Conservation (phyloP, 2,797 vertebrate species). For the Crocidura indochinensis region DNA sequence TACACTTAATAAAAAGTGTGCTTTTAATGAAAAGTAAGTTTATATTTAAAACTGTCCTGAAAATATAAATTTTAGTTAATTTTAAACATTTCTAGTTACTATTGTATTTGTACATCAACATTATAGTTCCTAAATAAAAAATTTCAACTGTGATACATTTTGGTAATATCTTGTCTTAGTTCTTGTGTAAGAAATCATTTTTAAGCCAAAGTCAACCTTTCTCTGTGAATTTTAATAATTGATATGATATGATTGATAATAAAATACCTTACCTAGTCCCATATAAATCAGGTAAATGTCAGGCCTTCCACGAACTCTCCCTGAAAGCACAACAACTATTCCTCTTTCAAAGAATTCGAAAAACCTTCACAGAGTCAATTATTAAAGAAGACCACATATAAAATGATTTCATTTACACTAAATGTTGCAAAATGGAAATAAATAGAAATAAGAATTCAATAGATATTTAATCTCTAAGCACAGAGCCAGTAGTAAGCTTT, state of each 20-base stretch:
- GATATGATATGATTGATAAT: background rate
- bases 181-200: background rate
- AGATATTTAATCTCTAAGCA: background rate
- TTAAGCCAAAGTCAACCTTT: constrained; percentile 9
- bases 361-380: background rate
- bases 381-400: background rate
- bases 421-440: background rate
- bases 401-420: background rate
- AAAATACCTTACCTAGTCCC: background rate
- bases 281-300: background rate
- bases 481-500: too few relatives aligned
- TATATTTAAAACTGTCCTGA: background rate
- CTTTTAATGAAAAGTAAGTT: constrained; percentile 29
- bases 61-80: background rate
- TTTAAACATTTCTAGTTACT: constrained; percentile 32
- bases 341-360: constrained; percentile 25
- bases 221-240: background rate
- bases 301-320: background rate
- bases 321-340: background rate
- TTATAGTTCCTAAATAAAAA: constrained; percentile 6
- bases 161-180: background rate
- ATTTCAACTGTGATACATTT: too few relatives aligned
- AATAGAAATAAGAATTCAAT: background rate
- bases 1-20: background rate
- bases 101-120: constrained; percentile 8